Evolutionary conservation across 2,113 vertebrate genomes (phyloP), one percentile per base, ranked within the genome.

Genomic region (Cephalopholis sonnerati): DNA sequence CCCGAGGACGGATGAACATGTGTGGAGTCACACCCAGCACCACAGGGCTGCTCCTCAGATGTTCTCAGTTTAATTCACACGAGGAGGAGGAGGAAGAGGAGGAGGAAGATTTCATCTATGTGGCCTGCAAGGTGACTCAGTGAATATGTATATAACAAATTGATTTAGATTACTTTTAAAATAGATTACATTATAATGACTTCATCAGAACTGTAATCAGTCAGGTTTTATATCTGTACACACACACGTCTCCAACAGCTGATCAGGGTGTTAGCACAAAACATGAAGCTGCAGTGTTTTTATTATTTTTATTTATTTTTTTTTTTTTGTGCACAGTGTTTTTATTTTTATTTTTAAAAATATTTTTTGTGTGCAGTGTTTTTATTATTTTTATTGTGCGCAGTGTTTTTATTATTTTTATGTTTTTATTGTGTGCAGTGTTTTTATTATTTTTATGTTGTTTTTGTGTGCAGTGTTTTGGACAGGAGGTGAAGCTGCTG

Each of bases 401-500:
- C 8, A 9, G 41, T 44, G 41, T 12, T 12, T 44, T 11, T 44
- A 44, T 11, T 10, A 44, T 44, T 44, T n/a, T n/a, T n/a, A n/a
- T n/a, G n/a, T n/a, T n/a, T n/a, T n/a, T n/a, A n/a, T n/a, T n/a
- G n/a, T n/a, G n/a, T 44, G 41, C 8, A 9, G 41, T 44, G 41
- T 12, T 12, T 44, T 11, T 44, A 44, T 11, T 10, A 44, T 44
- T 44, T n/a, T 54, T 18, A 4, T 41, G 39, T 41, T n/a, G n/a
- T 65, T 20, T 3, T 48, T 61, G 17, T 81, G 75, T 6, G 0
- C 92, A 98, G 97, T 98, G 96, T 88, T 94, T 91, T 0, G 97
- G 96, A 68, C 96, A 95, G 92, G 96, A 97, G 70, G 72, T 96
- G 77, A 95, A 94, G 76, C 91, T 96, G 0, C 83, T 96, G 91